Percentiles rank a stretch among this genome's conserved stretches.
Conservation (phyloP, 2,113 vertebrate genomes). For the Mystacornis crossleyi region DNA sequence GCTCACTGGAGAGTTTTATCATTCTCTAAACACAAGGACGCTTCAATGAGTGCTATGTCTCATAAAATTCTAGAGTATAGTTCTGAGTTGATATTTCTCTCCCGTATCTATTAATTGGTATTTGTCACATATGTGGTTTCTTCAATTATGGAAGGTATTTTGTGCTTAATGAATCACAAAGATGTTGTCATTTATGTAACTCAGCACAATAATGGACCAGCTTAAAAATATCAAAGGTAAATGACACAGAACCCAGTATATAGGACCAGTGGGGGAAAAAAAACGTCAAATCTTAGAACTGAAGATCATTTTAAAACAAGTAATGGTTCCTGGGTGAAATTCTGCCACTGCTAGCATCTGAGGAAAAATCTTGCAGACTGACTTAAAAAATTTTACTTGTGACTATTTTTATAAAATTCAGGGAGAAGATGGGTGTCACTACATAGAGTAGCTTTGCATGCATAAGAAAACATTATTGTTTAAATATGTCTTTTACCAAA, state of each 20-base stretch:
- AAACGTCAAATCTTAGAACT: background rate
- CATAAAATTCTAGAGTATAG: background rate
- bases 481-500: background rate
- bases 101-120: background rate
- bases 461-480: background rate
- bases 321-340: background rate
- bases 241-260: background rate
- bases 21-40: background rate
- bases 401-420: background rate
- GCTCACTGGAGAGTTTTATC: background rate
- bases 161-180: background rate
- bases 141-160: background rate
- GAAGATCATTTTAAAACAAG: background rate
- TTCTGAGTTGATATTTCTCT: background rate
- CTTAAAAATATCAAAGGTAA: background rate
- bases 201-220: background rate
- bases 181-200: background rate
- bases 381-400: background rate
- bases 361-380: background rate
- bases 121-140: background rate
- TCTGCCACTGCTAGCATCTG: background rate
- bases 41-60: background rate
- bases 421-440: background rate
- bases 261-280: rapidly evolving
- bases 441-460: background rate